Evolutionary conservation across 2,113 vertebrate genomes (phyloP), one percentile per base, ranked within the genome.

Genomic region (Nyctereutes procyonoides): DNA sequence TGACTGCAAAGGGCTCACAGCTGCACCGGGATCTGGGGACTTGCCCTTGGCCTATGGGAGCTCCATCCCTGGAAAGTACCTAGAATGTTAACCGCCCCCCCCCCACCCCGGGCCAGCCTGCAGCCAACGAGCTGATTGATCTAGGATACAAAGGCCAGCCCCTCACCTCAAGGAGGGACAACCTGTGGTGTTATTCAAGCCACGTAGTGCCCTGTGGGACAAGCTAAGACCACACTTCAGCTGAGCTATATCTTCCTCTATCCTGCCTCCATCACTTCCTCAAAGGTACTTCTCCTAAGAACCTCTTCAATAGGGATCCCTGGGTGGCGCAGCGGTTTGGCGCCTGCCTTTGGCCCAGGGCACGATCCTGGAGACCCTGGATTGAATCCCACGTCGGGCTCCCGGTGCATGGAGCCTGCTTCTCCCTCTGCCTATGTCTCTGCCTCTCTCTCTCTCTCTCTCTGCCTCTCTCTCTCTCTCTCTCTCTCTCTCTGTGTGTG

Each of bases 191-290:
- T 26, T 43, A 12, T 38, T 80, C 28, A 5, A 17, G 6, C 5
- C 43, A 16, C 30, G 6, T 5, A n/a, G 7, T 20, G 7, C 71
- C 19, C 2, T 0, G 0, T 1, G 35, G 65, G 35, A 32, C 12
- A 11, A 3, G 28, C 11, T 3, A n/a, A 85, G 83, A 4, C 32
- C 55, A 11, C 43, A 43, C 35, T 22, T 38, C 16, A n/a, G 12
- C 51, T 17, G 13, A 84, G 24, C n/a, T 3, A 2, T 15, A 4
- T 30, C 56, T 77, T 56, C 32, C 26, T 86, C 56, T 35, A 0
- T 28, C 20, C 30, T 16, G 2, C 11, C 79, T 76, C 51, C 80
- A 56, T 71, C 7, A 5, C 3, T 38, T 80, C 90, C 2, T 7
- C 19, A 12, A 14, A 69, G n/a, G n/a, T 7, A 69, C 81, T 88